Base-by-base conservation (phyloP, 2,113 vertebrate species). In the Macrotis lagotis region DNA sequence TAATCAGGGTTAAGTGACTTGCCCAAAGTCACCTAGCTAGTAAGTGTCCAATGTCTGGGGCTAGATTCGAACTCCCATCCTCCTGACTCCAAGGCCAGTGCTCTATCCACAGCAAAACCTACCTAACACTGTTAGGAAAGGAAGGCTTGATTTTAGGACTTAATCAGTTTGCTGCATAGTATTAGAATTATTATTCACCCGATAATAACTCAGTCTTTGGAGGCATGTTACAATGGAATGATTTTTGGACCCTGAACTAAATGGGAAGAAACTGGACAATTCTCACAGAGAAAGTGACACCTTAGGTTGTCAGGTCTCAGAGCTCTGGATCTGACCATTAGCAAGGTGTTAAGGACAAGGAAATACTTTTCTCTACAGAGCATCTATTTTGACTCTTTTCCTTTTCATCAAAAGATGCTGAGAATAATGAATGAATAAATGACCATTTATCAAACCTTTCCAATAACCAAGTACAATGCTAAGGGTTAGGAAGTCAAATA, bases 111-210 rank as follows among this genome's bases (percentile, higher is more conserved):
- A n/a, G n/a, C n/a, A n/a, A n/a, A n/a, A n/a, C n/a, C n/a, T n/a
- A n/a, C n/a, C n/a, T n/a, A n/a, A 59, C 55, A 37, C n/a, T 91
- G 37, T 89, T 94, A 93, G 83, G 51, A 96, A 95, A 94, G 14
- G 8, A 91, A 95, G 50, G 52, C 10, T 19, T 52, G n/a, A 26
- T 11, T 53, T 50, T 96, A 89, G 66, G 53, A 88, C 91, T 96
- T 47, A 6, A 88, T 91, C 25, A 24, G 55, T 55, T 95, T 55
- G 2, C 47, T 66, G 66, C 50, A 83, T 94, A 25, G 14, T 95
- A 91, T 88, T 94, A 47, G 48, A 1, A 3, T 44, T 91, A 50
- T 37, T 25, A 47, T 94, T 8, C n/a, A 53, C 91, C 95, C 91
- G 95, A 91, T 91, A 59, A 53, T 51, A 6, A 51, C 47, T 55